Conservation (phyloP, 2,113 vertebrate genomes). For the Corythornis madagascariensis region DNA sequence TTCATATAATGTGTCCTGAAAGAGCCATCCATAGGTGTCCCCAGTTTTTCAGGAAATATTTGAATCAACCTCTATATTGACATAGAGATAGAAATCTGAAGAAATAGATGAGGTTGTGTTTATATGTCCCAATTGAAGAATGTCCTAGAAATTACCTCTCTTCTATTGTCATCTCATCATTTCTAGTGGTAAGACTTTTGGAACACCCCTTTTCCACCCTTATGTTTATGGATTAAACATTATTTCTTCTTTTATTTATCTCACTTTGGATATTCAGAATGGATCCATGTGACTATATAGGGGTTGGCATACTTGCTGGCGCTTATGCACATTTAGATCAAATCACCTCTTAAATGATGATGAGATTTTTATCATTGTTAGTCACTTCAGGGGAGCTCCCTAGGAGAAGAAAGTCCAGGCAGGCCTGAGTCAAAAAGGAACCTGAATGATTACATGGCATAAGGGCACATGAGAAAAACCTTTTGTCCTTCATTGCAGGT, state of each 20-base stretch:
- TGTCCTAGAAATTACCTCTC: neutral
- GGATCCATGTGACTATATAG: neutral
- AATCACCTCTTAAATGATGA: neutral
- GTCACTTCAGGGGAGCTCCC: accelerated
- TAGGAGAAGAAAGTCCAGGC: neutral
- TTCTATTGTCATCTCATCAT: neutral
- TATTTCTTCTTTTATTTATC: neutral
- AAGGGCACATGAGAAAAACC: accelerated
- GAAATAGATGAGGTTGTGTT: neutral
- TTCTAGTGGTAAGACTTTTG: neutral
- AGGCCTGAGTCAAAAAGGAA: neutral
- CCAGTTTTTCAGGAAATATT: neutral
- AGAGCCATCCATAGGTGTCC: neutral
- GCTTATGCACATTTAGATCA: neutral
- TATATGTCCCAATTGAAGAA: neutral
- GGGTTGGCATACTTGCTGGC: neutral
- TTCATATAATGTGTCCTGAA: neutral
- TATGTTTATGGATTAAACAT: neutral
- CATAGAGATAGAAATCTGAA: neutral
- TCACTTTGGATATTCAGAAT: neutral
- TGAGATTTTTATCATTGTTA: neutral
- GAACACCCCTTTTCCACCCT: accelerated
- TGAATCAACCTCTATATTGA: neutral
- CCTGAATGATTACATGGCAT: neutral
- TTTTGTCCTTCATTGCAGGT: neutral